These are phyloP conservation scores for Diceros bicornis DNA, from an alignment of 2,797 vertebrate genomes.

Conservation along the genomic window DNA sequence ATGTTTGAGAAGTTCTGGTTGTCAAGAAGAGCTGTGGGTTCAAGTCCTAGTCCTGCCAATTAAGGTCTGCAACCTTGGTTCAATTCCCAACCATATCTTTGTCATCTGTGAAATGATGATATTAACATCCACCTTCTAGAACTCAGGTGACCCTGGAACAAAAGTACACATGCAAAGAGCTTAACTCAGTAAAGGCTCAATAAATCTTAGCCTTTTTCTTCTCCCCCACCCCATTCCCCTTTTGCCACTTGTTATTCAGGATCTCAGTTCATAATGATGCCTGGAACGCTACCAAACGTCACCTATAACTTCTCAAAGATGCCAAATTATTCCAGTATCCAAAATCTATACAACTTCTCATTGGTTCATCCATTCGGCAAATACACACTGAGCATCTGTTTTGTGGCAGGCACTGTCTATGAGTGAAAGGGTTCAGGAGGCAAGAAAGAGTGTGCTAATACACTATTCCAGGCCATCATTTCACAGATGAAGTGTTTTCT, in stretches of 20 bases:
- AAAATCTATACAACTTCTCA: background rate
- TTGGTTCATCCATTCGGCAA: background rate
- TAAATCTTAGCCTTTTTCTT: background rate
- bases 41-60: background rate
- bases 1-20: background rate
- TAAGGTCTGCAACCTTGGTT: background rate
- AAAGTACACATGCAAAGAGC: background rate
- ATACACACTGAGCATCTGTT: background rate
- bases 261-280: background rate
- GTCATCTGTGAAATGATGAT: background rate
- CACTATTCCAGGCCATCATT: background rate
- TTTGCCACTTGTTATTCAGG: background rate
- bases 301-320: background rate
- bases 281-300: background rate
- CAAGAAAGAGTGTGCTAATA: background rate
- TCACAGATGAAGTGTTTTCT: background rate
- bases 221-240: too few species aligned
- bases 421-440: background rate
- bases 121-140: background rate
- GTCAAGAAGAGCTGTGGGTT: background rate
- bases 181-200: background rate
- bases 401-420: background rate
- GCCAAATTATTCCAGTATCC: background rate
- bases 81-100: background rate
- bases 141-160: background rate